A percentile compares a stretch with the other conserved stretches of the same genome.
Evolutionary conservation across 1,140 invertebrate species (phyloP).

Genomic region (Globodera rostochiensis): DNA sequence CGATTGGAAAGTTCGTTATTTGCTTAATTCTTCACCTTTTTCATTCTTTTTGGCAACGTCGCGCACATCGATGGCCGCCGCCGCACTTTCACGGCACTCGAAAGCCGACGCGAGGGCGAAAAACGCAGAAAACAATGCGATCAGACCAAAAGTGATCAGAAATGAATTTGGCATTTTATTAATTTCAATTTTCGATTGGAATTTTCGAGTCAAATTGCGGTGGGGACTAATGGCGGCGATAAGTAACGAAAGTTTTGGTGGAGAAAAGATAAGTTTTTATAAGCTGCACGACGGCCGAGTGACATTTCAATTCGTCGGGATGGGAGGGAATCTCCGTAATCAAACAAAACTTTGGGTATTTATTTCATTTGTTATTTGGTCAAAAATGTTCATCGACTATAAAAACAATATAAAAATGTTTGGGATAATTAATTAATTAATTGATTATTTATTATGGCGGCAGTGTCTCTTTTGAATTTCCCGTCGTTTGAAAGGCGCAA

Average conservation of each 20-base stretch:
- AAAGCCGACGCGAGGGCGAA: neutral
- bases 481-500: neutral
- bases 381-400: no score
- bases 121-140: neutral
- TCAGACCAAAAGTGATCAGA: neutral
- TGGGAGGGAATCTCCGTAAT: no score
- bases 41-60: neutral
- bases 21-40: neutral
- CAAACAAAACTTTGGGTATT: no score
- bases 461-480: neutral
- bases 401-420: no score
- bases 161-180: neutral
- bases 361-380: no score
- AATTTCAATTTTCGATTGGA: neutral
- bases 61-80: neutral
- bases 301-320: no score
- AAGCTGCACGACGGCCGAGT: no score
- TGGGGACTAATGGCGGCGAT: no score
- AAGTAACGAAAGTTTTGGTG: no score
- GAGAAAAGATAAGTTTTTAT: no score
- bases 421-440: neutral
- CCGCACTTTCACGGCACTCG: conserved; percentile 1
- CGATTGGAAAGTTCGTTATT: neutral
- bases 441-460: neutral
- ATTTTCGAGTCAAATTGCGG: no score